phyloP scores from a whole-genome alignment of 2,113 vertebrate species.

The Corythornis cristatus region DNA sequence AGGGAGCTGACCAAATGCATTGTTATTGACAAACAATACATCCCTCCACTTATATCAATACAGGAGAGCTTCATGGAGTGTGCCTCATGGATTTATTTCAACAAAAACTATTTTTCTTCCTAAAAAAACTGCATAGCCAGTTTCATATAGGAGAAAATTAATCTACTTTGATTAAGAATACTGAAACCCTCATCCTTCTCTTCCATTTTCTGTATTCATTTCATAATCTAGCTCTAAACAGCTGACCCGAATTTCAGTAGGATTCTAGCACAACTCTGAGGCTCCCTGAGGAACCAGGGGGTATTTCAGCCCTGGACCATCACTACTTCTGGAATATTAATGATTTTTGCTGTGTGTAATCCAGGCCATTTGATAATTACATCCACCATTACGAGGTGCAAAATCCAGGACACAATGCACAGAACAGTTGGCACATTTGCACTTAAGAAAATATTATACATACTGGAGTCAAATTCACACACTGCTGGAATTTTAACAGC shows the following conservation, averaged over 20 bases:
- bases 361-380: background rate
- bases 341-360: background rate
- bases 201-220: background rate
- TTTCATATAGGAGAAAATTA: background rate
- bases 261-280: background rate
- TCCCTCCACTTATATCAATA: background rate
- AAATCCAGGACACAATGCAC: background rate
- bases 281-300: background rate
- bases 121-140: background rate
- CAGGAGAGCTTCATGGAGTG: background rate
- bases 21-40: background rate
- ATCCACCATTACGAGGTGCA: background rate
- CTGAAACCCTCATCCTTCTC: background rate
- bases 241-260: constrained; percentile 24
- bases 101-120: background rate
- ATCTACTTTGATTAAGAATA: background rate
- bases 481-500: background rate
- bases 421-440: background rate
- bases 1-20: background rate
- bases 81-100: background rate
- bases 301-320: background rate
- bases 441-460: background rate
- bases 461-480: background rate
- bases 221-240: background rate
- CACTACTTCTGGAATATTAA: constrained; percentile 7